These are phyloP conservation scores for Pecten maximus DNA, from an alignment of 2,888 invertebrate species.

Conservation along the genomic window DNA sequence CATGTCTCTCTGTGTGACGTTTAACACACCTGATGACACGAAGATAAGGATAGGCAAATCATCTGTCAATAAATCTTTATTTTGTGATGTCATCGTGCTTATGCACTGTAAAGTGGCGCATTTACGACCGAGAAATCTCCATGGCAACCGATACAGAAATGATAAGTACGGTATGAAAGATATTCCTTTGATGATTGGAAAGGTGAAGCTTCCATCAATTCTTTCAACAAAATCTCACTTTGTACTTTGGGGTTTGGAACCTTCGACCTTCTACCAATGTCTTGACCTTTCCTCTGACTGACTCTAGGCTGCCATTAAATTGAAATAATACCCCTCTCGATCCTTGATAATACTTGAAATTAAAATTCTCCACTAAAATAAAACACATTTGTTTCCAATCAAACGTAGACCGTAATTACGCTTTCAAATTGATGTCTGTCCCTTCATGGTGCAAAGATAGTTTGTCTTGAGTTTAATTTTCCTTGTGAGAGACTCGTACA, in stretches of 20 bases:
- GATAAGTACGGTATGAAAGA: too few relatives aligned
- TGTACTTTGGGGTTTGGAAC: neutral
- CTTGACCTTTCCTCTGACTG: neutral
- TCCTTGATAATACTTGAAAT: neutral
- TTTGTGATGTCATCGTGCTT: too few relatives aligned
- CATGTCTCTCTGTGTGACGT: too few relatives aligned
- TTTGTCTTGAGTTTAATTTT: neutral
- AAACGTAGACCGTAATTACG: neutral
- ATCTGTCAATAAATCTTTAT: too few relatives aligned
- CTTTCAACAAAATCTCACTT: too few relatives aligned
- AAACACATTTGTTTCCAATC: constrained; percentile 24
- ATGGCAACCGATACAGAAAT: too few relatives aligned
- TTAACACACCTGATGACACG: too few relatives aligned
- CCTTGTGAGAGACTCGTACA: neutral
- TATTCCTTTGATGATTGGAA: too few relatives aligned
- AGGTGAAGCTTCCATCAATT: too few relatives aligned
- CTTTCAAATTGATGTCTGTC: neutral
- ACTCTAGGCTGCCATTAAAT: neutral
- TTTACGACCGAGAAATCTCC: too few relatives aligned
- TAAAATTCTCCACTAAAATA: neutral
- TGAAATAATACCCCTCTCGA: neutral
- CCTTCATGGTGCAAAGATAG: neutral
- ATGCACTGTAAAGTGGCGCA: too few relatives aligned
- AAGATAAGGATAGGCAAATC: too few relatives aligned
- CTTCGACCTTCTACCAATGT: neutral